Evolutionary conservation across 2,113 vertebrate species (phyloP), one percentile per base, ranked within the genome.

Genomic region (Ursus arctos): DNA sequence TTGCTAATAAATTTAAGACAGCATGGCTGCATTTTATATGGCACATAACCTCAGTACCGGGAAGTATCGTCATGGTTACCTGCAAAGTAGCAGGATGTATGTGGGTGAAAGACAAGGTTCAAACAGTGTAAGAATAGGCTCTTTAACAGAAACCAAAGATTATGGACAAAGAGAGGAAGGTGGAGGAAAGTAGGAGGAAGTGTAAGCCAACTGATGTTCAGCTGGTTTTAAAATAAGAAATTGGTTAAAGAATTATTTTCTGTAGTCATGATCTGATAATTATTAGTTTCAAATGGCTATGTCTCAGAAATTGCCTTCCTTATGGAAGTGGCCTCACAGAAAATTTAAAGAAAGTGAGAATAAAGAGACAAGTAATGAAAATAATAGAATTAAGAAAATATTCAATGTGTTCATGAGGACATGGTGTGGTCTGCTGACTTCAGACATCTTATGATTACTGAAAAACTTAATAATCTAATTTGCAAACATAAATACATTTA

Each of bases 11-110:
- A 92, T 94, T 96, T 89, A 57, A 97, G 94, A 83, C 36, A 88
- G 91, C 77, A 71, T n/a, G 77, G 88, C n/a, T 94, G 53, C 71
- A 55, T 97, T 96, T 96, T 26, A 86, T 90, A 67, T 63, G 87
- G 81, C 40, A 19, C 36, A 74, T 79, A 95, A 92, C 71, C 92
- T 96, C 80, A 71, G 49, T 43, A 22, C 90, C 95, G 90, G 71
- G 91, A 94, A 83, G 88, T 69, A 98, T 97, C 88, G 98, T 97
- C 98, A 98, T 98, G 98, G 97, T 98, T 98, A 98, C 98, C 96
- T 98, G 94, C 24, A 82, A 96, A 95, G 53, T 76, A 96, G 94
- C 94, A 97, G 91, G 85, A 96, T 95, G 59, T 94, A 96, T 88
- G 95, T 96, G 94, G 94, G 98, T 97, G 97, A 98, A 93, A 96